A percentile compares a stretch with the other conserved stretches of the same genome.
phyloP scores from a whole-genome alignment of 1,140 invertebrate genomes.

The Sarcophaga peregrina region DNA sequence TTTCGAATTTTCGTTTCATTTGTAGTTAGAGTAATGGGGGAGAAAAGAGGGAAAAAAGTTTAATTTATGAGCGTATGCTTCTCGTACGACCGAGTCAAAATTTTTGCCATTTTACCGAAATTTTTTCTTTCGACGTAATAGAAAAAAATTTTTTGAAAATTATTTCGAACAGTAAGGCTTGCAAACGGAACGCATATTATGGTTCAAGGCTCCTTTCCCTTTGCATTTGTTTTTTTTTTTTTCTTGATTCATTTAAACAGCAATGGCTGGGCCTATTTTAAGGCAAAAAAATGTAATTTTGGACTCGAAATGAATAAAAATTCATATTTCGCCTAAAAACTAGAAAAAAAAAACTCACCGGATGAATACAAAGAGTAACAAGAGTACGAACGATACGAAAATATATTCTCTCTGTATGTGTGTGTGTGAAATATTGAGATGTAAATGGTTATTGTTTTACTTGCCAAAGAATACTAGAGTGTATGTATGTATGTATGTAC shows the following conservation, averaged over 20 bases:
- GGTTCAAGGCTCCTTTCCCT: no score
- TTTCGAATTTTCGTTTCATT: neutral
- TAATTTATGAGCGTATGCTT: constrained; percentile 1
- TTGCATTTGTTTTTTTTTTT: no score
- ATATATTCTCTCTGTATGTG: neutral
- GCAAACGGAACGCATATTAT: no score
- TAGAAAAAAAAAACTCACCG: no score
- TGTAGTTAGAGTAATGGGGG: neutral
- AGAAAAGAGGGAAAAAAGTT: neutral
- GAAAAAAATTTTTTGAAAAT: neutral
- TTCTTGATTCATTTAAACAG: neutral
- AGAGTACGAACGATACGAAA: neutral
- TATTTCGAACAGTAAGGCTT: no score
- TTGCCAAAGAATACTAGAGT: neutral
- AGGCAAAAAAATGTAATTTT: constrained; percentile 4
- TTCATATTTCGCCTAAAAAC: neutral
- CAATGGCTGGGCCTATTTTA: neutral
- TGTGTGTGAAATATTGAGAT: neutral
- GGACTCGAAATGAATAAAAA: neutral
- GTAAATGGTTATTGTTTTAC: neutral
- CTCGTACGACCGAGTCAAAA: neutral
- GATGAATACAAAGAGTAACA: no score
- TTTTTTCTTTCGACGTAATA: neutral
- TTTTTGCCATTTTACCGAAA: neutral
- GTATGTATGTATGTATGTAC: neutral